Base-by-base conservation (phyloP, 2,797 vertebrate genomes). In the Enteromius thamalakanensis region DNA sequence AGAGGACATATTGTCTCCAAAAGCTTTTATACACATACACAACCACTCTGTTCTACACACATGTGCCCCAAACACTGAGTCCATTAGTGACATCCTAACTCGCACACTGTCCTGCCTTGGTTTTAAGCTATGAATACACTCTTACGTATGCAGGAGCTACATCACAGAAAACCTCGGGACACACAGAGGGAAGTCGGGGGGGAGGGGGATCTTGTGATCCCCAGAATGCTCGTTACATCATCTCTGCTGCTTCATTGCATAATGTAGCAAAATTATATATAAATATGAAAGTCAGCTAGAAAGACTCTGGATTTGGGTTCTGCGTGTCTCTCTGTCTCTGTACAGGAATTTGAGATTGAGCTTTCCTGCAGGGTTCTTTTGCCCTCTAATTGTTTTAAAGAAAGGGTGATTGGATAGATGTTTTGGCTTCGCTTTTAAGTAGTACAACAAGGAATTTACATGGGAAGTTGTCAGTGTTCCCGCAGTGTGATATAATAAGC, bases 1-100 rank as follows among this genome's bases (percentile, higher is more conserved):
- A 19, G 5, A 55, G 62, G 26, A 68, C 72, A 82, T 23, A 76
- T 76, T 76, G 81, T 76, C 23, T 60, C 81, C 23, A 69, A 76
- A 83, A 83, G 74, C 81, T 83, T 77, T 77, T 77, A 77, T 60
- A 51, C 70, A 40, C 9, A 14, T 62, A 53, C 71, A 34, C 55
- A 67, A 71, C 47, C n/a, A 76, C 62, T 49, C 45, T 76, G 53
- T 53, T 15, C 47, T 29, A 51, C 71, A 67, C 15, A 58, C 69
- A 74, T 4, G 67, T 68, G n/a, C 74, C 11, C 34, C 19, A 76
- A 68, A 67, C 64, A 68, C 26, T 37, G 55, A 58, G 62, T 83
- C 74, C 81, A 83, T 83, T 83, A 83, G 81, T 77, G 74, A 70
- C 64, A 47, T 60, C 64, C 60, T 47, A 49, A 74, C 58, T 76